A percentile compares a stretch with the other conserved stretches of the same genome.
Conservation (phyloP, 2,888 invertebrate genomes). For the Lasius platythorax region DNA sequence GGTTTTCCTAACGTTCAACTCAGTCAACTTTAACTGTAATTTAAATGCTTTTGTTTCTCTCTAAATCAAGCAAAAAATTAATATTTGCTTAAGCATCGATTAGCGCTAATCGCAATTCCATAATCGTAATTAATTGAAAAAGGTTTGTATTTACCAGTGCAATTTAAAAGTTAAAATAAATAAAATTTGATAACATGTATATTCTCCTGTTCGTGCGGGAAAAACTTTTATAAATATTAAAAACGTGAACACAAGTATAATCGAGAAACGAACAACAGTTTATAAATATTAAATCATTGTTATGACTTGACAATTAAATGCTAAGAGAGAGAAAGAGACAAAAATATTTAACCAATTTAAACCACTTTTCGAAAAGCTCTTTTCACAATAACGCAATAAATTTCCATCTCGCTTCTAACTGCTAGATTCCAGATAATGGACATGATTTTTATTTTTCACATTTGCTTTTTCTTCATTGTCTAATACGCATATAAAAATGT, state of each 20-base stretch:
- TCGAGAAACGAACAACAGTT: neutral
- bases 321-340: too few species aligned
- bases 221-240: neutral
- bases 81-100: neutral
- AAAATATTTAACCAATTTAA: neutral
- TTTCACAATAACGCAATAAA: slow-evolving; percentile 10
- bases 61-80: neutral
- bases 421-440: neutral
- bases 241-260: neutral
- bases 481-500: slow-evolving; percentile 22
- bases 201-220: neutral
- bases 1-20: neutral
- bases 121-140: neutral
- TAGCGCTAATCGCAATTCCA: neutral
- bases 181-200: neutral
- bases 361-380: slow-evolving; percentile 4
- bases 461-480: neutral
- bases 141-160: neutral
- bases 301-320: neutral
- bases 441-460: neutral
- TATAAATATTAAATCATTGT: slow-evolving; percentile 11
- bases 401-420: neutral
- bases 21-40: slow-evolving; percentile 2
- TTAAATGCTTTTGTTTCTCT: neutral
- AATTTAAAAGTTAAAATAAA: neutral